phyloP scores from a whole-genome alignment of 2,888 invertebrate genomes.

The Zootermopsis nevadensis region DNA sequence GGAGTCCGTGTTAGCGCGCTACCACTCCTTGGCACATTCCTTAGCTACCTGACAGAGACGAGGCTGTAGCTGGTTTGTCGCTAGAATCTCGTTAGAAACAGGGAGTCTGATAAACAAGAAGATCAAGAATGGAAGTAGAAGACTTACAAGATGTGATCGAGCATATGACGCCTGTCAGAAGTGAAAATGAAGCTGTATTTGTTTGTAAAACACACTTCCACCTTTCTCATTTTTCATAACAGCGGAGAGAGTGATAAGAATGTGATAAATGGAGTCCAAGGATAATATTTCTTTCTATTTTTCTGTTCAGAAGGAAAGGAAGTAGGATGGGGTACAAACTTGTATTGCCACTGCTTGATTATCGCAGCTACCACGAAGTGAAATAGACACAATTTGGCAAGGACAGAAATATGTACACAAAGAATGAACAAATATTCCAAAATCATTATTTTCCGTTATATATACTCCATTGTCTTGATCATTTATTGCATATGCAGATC shows the following conservation, averaged over 20 bases:
- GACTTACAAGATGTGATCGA: neutral
- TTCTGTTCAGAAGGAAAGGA: no score
- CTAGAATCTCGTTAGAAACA: neutral
- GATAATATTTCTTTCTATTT: neutral
- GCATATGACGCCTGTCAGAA: conserved; percentile 31
- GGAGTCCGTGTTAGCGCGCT: conserved; percentile 12
- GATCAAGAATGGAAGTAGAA: neutral
- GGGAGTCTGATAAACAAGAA: conserved; percentile 13
- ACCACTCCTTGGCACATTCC: conserved; percentile 34
- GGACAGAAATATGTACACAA: no score
- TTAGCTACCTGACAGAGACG: conserved; percentile 25
- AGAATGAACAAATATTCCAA: no score
- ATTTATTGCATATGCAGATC: no score
- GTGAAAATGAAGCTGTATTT: conserved; percentile 29
- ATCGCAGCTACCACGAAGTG: no score
- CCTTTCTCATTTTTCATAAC: neutral
- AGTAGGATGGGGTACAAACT: no score
- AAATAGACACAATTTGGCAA: no score
- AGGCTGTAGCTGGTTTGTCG: conserved; percentile 9
- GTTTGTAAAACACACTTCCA: neutral
- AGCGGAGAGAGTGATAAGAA: neutral
- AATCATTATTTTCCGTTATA: no score
- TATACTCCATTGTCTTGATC: no score
- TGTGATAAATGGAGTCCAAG: neutral
- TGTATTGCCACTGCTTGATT: no score